Evolutionary conservation across 2,888 invertebrate species (phyloP).

Genomic region (Himalopsyche japonica): DNA sequence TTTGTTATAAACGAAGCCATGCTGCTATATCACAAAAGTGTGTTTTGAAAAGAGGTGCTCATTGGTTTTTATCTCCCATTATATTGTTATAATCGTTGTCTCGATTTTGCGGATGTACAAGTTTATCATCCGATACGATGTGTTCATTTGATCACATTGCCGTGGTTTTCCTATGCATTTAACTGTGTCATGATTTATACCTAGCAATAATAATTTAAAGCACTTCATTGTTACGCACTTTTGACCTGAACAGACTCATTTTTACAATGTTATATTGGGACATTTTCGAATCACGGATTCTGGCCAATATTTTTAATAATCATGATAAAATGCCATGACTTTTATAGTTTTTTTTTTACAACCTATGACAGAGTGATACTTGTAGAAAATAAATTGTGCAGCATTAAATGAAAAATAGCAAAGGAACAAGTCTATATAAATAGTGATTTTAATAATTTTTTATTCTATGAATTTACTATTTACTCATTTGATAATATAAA

Average conservation of each 20-base stretch:
- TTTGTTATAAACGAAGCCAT: neutral
- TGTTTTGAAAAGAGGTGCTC: neutral
- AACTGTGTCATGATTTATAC: neutral
- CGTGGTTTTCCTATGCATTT: neutral
- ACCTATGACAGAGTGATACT: neutral
- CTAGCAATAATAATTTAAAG: neutral
- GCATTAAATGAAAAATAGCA: neutral
- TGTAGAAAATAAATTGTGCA: neutral
- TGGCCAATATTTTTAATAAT: neutral
- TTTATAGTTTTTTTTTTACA: neutral
- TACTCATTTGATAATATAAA: too few relatives aligned
- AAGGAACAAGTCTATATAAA: neutral
- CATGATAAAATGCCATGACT: neutral
- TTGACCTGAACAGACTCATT: neutral
- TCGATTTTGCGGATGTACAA: neutral
- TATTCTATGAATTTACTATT: too few relatives aligned
- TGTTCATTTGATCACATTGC: neutral
- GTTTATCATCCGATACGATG: neutral
- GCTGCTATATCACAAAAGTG: neutral
- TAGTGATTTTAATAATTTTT: too few relatives aligned
- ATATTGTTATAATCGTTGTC: neutral
- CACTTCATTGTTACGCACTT: neutral
- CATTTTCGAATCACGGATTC: neutral
- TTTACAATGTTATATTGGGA: neutral
- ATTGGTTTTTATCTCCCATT: neutral